Base-by-base conservation (phyloP, 2,797 vertebrate species). In the Anas bahamensis region DNA sequence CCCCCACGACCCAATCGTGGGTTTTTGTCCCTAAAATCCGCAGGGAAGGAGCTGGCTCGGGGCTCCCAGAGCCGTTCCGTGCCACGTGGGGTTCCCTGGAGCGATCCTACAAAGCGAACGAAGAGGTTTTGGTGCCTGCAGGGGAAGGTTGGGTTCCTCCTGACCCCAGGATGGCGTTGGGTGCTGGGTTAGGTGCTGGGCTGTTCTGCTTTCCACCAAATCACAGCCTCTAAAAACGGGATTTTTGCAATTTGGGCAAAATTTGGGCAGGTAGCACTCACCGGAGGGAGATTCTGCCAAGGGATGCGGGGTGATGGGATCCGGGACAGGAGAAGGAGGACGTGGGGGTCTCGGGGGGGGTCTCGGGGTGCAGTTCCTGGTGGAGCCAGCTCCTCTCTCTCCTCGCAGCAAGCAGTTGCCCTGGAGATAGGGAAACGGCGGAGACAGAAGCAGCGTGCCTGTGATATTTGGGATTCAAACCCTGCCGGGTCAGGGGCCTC, bases 391-490 rank as follows among this genome's bases (percentile, higher is more conserved):
- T 94, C 59, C 70, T 7, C 83, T 93, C 95, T 86, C 73, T 91
- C 22, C 73, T 86, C 24, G 48, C 48, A 28, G 76, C 87, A 92
- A 95, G 63, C 85, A 95, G 94, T 96, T 95, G 33, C 83, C 83
- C 88, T 82, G 96, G 94, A 81, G 85, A 91, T 93, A 7, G 84
- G 68, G 80, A 91, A 60, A 3, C n/a, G 70, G 73, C 29, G 33
- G 66, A 56, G 92, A 83, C 81, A 92, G 93, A 93, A 89, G 83
- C 39, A 68, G 83, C 83, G 69, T 64, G 92, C 80, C 65, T 76
- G 89, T 65, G 39, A 91, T 78, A 79, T 86, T 80, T 91, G 73
- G 28, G 92, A 91, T 66, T 86, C 76, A 73, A 29, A 89, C 76
- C 33, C 12, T 86, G 93, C 95, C 88, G 93, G 89, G 89, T 79